These are phyloP conservation scores for Orthosia gracilis DNA, from an alignment of 2,888 invertebrate genomes.

Conservation along the genomic window DNA sequence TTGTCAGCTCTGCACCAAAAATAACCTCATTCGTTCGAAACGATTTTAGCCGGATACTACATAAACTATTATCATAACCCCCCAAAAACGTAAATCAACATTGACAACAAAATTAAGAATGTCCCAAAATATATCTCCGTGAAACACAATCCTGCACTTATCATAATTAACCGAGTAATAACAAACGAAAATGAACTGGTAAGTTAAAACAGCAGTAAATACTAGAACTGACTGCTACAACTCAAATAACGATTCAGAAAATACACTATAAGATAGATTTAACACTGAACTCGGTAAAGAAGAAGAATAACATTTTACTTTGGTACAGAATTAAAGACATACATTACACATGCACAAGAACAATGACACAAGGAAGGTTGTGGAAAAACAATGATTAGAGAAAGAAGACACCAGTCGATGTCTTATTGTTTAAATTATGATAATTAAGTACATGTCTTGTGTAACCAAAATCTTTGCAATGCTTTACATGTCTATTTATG, in stretches of 20 bases:
- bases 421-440: no score
- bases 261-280: background rate
- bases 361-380: no score
- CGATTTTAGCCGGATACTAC: background rate
- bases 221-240: slow-evolving; percentile 23
- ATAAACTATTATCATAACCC: background rate
- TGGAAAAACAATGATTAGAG: no score
- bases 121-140: slow-evolving; percentile 8
- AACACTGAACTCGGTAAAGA: background rate
- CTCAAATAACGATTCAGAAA: slow-evolving; percentile 26
- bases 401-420: no score
- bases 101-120: slow-evolving; percentile 4
- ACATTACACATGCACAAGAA: no score
- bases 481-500: background rate
- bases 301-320: background rate
- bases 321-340: background rate
- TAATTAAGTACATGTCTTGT: background rate
- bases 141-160: slow-evolving; percentile 37
- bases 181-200: slow-evolving; percentile 49
- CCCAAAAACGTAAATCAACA: background rate
- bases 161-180: slow-evolving; percentile 55
- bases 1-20: no score
- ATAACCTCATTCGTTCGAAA: no score
- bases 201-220: slow-evolving; percentile 53
- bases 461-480: background rate